Percentiles rank a stretch among this genome's conserved stretches.
Conservation (phyloP, 2,113 vertebrate genomes). For the Gobio gobio region DNA sequence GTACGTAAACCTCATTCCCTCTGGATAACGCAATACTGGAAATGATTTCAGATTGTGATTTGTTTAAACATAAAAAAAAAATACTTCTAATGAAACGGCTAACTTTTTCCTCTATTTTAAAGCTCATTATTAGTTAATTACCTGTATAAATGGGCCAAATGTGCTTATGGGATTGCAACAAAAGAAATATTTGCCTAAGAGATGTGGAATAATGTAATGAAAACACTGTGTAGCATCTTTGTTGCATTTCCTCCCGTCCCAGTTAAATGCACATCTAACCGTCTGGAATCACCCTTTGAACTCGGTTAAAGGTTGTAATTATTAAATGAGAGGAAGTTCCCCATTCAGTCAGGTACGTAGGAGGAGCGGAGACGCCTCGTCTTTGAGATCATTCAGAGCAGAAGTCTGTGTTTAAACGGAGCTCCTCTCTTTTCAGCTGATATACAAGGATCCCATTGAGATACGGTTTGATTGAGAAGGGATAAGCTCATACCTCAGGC, state of each 20-base stretch:
- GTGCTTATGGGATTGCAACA: conserved; percentile 13
- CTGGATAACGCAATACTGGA: conserved; percentile 62
- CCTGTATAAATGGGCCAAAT: conserved; percentile 20
- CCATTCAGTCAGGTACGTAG: conserved; percentile 17
- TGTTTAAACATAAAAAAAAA: conserved; percentile 43
- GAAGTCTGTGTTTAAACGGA: conserved; percentile 35
- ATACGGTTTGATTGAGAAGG: conserved; percentile 48
- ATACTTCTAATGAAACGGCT: conserved; percentile 51
- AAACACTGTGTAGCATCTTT: neutral
- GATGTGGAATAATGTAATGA: neutral
- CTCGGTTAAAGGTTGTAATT: conserved; percentile 39
- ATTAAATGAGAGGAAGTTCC: conserved; percentile 48
- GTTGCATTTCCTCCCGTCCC: neutral
- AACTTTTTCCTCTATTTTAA: conserved; percentile 33
- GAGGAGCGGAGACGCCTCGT: conserved; percentile 23
- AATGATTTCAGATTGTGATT: conserved; percentile 49
- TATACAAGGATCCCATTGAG: conserved; percentile 53
- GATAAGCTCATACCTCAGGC: conserved; percentile 52
- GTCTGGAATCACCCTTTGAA: conserved; percentile 45
- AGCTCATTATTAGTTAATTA: conserved; percentile 38
- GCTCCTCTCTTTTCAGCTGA: conserved; percentile 23
- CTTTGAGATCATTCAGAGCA: conserved; percentile 33
- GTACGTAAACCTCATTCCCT: conserved; percentile 15
- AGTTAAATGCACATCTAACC: neutral
- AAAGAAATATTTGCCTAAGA: conserved; percentile 14